Percentiles rank a stretch among this genome's conserved stretches.
Conservation (phyloP, 2,797 vertebrate genomes). For the Buceros bicornis region DNA sequence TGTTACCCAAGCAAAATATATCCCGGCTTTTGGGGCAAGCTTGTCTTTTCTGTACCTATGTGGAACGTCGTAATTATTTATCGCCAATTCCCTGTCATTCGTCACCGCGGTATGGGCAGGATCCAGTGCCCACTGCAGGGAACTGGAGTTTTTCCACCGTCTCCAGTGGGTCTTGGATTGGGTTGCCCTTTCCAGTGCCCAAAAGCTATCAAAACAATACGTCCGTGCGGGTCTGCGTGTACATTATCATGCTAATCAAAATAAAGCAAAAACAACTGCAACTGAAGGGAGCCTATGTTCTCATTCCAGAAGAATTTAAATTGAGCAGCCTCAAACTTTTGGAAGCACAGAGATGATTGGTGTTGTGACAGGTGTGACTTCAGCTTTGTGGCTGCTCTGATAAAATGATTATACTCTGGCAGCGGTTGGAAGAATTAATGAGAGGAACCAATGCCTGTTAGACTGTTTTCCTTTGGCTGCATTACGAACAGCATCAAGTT, state of each 20-base stretch:
- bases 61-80: background rate
- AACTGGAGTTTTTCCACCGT: conserved; percentile 42
- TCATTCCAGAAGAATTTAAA: conserved; percentile 61
- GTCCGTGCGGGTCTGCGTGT: background rate
- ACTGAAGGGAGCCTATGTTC: conserved; percentile 33
- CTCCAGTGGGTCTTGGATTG: conserved; percentile 44
- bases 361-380: conserved; percentile 73
- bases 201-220: conserved; percentile 44
- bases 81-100: background rate
- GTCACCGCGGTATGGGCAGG: background rate
- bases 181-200: conserved; percentile 27
- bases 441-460: background rate
- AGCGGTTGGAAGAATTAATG: background rate
- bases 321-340: background rate
- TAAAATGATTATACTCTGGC: conserved; percentile 51
- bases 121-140: conserved; percentile 35
- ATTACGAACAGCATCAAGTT: background rate
- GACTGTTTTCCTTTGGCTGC: background rate
- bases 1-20: background rate
- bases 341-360: background rate
- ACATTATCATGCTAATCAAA: conserved; percentile 48
- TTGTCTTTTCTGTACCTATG: background rate
- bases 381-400: background rate
- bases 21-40: background rate
- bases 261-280: conserved; percentile 31